A percentile compares a stretch with the other conserved stretches of the same genome.
Evolutionary conservation across 2,113 vertebrate genomes (phyloP).

Genomic region (Sturnira hondurensis): DNA sequence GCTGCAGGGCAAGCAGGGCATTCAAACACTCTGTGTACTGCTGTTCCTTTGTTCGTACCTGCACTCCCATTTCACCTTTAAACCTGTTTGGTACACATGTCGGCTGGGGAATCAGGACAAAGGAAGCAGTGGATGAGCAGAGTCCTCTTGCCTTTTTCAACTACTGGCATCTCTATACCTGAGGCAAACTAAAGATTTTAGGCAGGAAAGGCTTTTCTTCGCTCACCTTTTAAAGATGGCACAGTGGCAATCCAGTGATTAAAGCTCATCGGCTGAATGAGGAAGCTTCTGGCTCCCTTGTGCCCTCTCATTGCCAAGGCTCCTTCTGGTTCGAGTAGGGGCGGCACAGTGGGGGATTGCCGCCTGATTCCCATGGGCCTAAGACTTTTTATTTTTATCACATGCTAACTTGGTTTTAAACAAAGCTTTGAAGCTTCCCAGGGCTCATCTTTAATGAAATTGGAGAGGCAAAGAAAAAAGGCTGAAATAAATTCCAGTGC

Average conservation of each 20-base stretch:
- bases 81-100: neutral
- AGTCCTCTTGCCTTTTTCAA: neutral
- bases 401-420: slow-evolving; percentile 56
- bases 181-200: slow-evolving; percentile 18
- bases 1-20: neutral
- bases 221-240: slow-evolving; percentile 34
- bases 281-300: slow-evolving; percentile 25
- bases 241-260: slow-evolving; percentile 50
- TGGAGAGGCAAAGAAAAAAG: slow-evolving; percentile 50
- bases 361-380: slow-evolving; percentile 26
- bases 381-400: slow-evolving; percentile 66
- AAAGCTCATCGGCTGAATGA: slow-evolving; percentile 45
- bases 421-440: slow-evolving; percentile 63
- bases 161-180: neutral
- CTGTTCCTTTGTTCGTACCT: neutral
- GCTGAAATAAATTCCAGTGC: slow-evolving; percentile 31
- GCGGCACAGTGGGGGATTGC: slow-evolving; percentile 4
- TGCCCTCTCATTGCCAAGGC: slow-evolving; percentile 2
- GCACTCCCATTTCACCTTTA: neutral
- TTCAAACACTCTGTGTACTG: neutral
- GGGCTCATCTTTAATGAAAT: slow-evolving; percentile 64
- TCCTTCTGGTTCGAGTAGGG: slow-evolving; percentile 63
- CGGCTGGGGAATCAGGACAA: neutral
- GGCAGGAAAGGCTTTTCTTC: slow-evolving; percentile 26
- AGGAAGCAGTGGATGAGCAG: neutral